phyloP scores from a whole-genome alignment of 2,888 invertebrate genomes.

The Drosophila vallismaia region DNA sequence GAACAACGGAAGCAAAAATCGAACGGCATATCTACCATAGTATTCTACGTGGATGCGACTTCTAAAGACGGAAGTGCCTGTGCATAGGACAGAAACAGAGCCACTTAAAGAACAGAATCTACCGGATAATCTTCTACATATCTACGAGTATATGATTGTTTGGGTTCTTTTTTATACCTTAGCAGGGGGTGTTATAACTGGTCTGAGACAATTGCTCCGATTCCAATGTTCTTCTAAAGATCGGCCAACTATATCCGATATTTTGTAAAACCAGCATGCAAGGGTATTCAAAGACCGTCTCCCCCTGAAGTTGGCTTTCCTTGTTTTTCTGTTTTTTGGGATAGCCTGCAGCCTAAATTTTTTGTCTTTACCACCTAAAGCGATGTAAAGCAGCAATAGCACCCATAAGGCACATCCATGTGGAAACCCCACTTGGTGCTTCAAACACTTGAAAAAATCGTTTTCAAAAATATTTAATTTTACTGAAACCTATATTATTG shows the following conservation, averaged over 20 bases:
- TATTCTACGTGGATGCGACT: not conserved
- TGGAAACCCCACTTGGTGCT: slow-evolving; percentile 24
- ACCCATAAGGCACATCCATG: slow-evolving; percentile 46
- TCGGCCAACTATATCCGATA: too few species aligned
- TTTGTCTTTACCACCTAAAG: slow-evolving; percentile 65
- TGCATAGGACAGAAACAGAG: slow-evolving; percentile 29
- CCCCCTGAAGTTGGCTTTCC: too few species aligned
- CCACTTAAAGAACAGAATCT: slow-evolving; percentile 2
- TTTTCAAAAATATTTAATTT: too few species aligned
- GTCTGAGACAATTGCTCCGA: too few species aligned
- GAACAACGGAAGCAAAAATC: slow-evolving; percentile 17
- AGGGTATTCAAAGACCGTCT: too few species aligned
- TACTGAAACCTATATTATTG: too few species aligned
- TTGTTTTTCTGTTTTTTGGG: slow-evolving; percentile 9
- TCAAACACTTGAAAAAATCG: not conserved
- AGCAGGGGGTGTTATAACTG: too few species aligned
- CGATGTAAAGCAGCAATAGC: slow-evolving; percentile 36
- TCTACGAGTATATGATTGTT: too few species aligned
- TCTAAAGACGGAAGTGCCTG: slow-evolving; percentile 28
- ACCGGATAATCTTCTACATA: too few species aligned
- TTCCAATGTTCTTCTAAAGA: too few species aligned
- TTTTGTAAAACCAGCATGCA: too few species aligned
- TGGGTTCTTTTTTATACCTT: too few species aligned
- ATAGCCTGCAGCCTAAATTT: slow-evolving; percentile 36
- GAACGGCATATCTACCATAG: slow-evolving; percentile 38